Conservation (phyloP, 2,797 vertebrate genomes). For the Remorina albescens region DNA sequence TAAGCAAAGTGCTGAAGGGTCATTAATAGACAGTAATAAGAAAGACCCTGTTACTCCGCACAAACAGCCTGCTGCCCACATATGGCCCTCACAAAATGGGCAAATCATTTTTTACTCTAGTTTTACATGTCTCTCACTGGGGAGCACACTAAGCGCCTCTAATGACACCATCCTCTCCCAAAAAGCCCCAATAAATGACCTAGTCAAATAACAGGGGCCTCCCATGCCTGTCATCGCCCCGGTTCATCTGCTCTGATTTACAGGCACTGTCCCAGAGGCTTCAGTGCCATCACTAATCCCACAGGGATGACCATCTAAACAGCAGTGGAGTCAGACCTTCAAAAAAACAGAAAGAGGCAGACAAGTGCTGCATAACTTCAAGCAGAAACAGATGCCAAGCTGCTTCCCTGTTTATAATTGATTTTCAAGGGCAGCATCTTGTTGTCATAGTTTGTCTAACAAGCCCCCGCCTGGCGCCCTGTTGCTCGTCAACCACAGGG, state of each 20-base stretch:
- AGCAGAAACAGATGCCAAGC: conserved; percentile 85
- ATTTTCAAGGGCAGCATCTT: conserved; percentile 86
- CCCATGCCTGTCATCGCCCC: conserved; percentile 80
- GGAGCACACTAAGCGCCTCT: conserved; percentile 58
- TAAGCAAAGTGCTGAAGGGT: conserved; percentile 72
- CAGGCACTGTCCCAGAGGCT: conserved; percentile 76
- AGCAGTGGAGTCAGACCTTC: conserved; percentile 65
- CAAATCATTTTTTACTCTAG: conserved; percentile 74
- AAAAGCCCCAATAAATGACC: conserved; percentile 77
- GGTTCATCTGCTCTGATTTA: conserved; percentile 84
- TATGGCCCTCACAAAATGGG: conserved; percentile 49
- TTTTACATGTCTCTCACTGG: conserved; percentile 62
- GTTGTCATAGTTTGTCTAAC: conserved; percentile 87
- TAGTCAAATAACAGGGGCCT: conserved; percentile 74
- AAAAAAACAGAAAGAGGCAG: conserved; percentile 58
- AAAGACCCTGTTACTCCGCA: conserved; percentile 45
- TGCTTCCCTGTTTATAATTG: conserved; percentile 83
- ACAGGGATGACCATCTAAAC: conserved; percentile 71
- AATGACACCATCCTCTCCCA: conserved; percentile 60
- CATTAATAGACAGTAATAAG: conserved; percentile 76
- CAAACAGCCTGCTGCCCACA: conserved; percentile 42
- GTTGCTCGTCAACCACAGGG: conserved; percentile 72
- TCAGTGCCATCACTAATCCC: conserved; percentile 82
- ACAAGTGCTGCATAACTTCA: conserved; percentile 73
- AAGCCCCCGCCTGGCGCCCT: conserved; percentile 80